Percentiles rank a stretch among this genome's conserved stretches.
These are phyloP conservation scores for Corythaeola cristata DNA, from an alignment of 2,113 vertebrate genomes.

Conservation along the genomic window DNA sequence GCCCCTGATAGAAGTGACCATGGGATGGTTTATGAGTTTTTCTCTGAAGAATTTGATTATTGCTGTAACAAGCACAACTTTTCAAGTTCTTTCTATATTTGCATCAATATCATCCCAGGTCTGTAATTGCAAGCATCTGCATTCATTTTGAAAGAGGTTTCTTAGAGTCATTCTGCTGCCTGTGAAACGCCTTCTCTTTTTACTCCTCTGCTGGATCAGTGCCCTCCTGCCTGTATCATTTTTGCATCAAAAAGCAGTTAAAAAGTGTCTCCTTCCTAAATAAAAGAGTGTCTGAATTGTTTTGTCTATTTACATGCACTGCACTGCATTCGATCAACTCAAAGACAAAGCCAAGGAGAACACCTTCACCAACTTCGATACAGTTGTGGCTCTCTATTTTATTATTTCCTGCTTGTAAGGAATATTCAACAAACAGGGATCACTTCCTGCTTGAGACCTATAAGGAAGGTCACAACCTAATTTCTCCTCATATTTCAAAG, in stretches of 20 bases:
- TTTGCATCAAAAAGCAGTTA: neutral
- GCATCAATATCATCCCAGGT: neutral
- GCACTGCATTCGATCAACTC: neutral
- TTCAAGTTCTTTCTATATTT: neutral
- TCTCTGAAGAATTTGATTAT: neutral
- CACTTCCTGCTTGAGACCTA: slow-evolving; percentile 43
- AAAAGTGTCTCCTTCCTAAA: neutral
- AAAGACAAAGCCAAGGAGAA: neutral
- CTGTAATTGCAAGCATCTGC: neutral
- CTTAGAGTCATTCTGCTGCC: neutral
- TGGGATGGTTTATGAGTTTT: neutral
- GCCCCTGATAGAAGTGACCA: neutral
- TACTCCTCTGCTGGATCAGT: neutral
- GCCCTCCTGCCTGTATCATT: neutral
- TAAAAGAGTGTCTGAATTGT: neutral
- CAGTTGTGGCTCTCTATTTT: neutral
- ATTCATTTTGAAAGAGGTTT: neutral
- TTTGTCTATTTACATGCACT: neutral
- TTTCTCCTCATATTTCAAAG: slow-evolving; percentile 7
- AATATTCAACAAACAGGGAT: neutral
- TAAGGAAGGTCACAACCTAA: neutral
- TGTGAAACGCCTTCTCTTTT: neutral
- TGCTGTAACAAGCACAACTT: neutral
- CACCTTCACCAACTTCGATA: neutral
- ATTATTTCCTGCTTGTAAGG: slow-evolving; percentile 41